Conservation (phyloP, 2,113 vertebrate genomes). For the Dolichotis patagonum region DNA sequence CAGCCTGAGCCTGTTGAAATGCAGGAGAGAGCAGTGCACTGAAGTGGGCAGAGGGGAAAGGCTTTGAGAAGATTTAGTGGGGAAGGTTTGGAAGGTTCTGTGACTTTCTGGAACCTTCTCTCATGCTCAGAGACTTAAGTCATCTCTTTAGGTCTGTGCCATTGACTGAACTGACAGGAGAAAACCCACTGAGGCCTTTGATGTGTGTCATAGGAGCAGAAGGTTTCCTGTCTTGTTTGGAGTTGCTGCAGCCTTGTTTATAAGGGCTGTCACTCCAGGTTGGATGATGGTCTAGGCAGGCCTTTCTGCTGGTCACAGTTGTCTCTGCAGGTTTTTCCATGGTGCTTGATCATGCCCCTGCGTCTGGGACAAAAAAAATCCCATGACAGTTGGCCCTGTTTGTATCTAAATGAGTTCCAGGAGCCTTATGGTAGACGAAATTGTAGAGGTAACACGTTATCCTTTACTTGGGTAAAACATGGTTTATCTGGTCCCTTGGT, state of each 20-base stretch:
- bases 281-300: background rate
- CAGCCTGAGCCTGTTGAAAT: background rate
- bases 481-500: background rate
- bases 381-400: background rate
- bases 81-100: background rate
- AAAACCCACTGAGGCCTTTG: background rate
- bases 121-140: background rate
- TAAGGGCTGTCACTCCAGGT: background rate
- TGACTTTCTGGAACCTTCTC: slow-evolving; percentile 27
- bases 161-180: background rate
- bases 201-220: background rate
- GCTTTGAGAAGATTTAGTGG: background rate
- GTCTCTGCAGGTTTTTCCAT: background rate
- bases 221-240: background rate
- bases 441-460: background rate
- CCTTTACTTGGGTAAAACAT: background rate
- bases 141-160: background rate
- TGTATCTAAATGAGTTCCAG: background rate
- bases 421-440: background rate
- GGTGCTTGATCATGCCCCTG: slow-evolving; percentile 1
- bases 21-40: background rate
- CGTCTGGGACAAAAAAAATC: slow-evolving; percentile 50
- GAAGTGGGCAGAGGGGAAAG: background rate
- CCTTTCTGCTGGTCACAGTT: slow-evolving; percentile 6
- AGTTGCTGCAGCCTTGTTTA: background rate